These are phyloP conservation scores for Cantharis lateralis DNA, from an alignment of 2,888 invertebrate species.

Conservation along the genomic window DNA sequence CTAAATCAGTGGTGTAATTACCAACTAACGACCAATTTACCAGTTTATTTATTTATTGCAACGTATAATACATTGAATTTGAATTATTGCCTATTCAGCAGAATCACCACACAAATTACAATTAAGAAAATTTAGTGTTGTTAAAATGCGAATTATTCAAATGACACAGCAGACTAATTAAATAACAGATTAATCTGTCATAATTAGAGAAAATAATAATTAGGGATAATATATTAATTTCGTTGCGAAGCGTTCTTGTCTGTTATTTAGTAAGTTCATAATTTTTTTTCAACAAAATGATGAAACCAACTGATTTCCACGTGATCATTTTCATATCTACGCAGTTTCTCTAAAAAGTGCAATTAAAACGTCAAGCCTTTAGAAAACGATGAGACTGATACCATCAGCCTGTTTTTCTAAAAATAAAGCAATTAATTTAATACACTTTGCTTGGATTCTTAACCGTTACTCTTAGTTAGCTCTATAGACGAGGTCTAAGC, in stretches of 20 bases:
- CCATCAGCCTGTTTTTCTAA: neutral
- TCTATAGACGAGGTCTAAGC: neutral
- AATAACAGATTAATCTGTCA: neutral
- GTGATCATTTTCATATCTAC: neutral
- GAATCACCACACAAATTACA: conserved; percentile 1
- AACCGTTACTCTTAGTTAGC: neutral
- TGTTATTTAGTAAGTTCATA: too few relatives aligned
- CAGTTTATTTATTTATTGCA: conserved; percentile 47
- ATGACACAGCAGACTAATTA: neutral
- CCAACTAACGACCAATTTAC: conserved; percentile 48
- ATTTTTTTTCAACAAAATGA: too few relatives aligned
- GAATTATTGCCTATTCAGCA: conserved; percentile 23
- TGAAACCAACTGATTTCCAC: neutral
- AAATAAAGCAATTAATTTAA: neutral
- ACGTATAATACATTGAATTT: conserved; percentile 34
- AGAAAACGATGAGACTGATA: neutral
- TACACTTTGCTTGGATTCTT: neutral
- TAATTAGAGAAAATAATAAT: neutral
- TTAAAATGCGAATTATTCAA: neutral
- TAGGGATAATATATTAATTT: neutral
- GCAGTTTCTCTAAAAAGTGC: neutral
- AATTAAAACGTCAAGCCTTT: neutral
- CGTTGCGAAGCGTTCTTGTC: neutral
- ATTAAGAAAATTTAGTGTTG: conserved; percentile 4
- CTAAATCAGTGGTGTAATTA: conserved; percentile 52